Base-by-base conservation (phyloP, 1,140 invertebrate species). In the Calliphora vicina region DNA sequence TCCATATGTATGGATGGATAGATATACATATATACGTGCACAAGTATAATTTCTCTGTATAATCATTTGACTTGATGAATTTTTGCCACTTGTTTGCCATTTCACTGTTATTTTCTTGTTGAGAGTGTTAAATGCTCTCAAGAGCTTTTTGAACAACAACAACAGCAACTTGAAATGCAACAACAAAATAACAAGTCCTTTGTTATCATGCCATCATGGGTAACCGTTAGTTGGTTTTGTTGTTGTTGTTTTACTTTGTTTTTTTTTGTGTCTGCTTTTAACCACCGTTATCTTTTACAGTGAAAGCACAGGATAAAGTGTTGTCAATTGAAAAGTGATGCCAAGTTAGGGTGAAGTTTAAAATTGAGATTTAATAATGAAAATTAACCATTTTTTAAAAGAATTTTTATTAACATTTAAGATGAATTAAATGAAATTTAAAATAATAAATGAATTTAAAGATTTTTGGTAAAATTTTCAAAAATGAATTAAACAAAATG, bases 51-150 rank as follows among this genome's bases (percentile, higher is more conserved):
- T 50, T 50, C 17, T 50, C 45, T 35, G 17, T 50, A n/a, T 50
- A 50, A 50, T 50, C 8, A 50, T 50, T 50, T 17, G 3, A 43
- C 42, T 43, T 43, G 42, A n/a, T 43, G 42, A 43, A 43, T 50
- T 67, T 42, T 26, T 78, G 43, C 74, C 74, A 78, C 74, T 78
- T 78, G 74, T 78, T 78, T 78, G 74, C 74, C 74, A 78, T 78
- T 78, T 78, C n/a, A 42, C 35, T 76, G 73, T 76, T 42, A 76
- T 76, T n/a, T 13, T 78, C 27, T 35, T 8, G 35, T 35, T 35
- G 35, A 35, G 35, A 78, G 35, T 43, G n/a, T 23, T 45, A 78
- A 78, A 78, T 78, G 42, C 74, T 78, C 74, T 78, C 74, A 78
- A 78, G 74, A 78, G 35, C 74, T 78, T 78, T 78, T 78, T 29